These are phyloP conservation scores for Bucorvus abyssinicus DNA, from an alignment of 2,797 vertebrate genomes.

Conservation along the genomic window DNA sequence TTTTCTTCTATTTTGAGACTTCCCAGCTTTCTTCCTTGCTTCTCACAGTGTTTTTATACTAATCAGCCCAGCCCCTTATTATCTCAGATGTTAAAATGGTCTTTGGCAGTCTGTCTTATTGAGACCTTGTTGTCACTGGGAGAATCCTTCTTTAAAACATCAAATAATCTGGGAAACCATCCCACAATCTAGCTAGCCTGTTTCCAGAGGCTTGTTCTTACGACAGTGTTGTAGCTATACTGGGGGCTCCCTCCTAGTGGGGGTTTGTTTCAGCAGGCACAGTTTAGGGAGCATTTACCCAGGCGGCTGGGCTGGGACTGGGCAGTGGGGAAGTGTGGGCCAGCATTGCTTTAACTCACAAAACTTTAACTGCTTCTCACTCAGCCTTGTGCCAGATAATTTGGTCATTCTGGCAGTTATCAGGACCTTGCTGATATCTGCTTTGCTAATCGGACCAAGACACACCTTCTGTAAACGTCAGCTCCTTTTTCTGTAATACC, in stretches of 20 bases:
- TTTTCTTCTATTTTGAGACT: background rate
- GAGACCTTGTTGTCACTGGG: background rate
- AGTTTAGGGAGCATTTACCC: background rate
- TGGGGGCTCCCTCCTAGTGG: background rate
- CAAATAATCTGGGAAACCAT: background rate
- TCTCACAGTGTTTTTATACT: background rate
- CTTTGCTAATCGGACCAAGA: background rate
- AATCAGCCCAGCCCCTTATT: background rate
- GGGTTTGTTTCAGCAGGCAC: background rate
- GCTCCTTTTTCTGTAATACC: background rate
- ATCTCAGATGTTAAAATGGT: background rate
- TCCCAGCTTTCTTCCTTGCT: background rate
- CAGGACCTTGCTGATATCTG: background rate
- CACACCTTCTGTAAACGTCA: background rate
- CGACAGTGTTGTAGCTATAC: background rate
- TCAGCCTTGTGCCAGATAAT: background rate
- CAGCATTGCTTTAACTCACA: background rate
- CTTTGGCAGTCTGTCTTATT: background rate
- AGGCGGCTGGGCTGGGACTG: background rate
- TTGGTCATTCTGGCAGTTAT: background rate
- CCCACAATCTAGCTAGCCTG: background rate
- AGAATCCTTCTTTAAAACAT: background rate
- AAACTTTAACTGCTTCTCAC: fast-evolving
- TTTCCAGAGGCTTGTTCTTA: background rate
- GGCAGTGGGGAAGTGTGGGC: background rate